Percentiles rank a stretch among this genome's conserved stretches.
These are phyloP conservation scores for Zelleria hepariella DNA, from an alignment of 2,888 invertebrate species.

Conservation along the genomic window DNA sequence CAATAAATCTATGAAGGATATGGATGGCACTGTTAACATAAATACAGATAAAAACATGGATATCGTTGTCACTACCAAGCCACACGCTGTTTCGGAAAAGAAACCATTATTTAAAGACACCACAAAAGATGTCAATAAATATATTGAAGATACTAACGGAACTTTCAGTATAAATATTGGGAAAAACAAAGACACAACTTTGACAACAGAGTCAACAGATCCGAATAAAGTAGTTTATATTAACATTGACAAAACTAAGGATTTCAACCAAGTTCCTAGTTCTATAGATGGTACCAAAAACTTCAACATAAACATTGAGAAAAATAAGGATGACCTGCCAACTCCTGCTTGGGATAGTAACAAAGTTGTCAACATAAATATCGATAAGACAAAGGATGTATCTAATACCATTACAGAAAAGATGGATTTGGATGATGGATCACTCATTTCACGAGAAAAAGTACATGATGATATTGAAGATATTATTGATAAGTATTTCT, in stretches of 20 bases:
- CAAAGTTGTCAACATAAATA: background rate
- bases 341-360: background rate
- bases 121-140: background rate
- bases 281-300: too few relatives aligned
- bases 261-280: too few relatives aligned
- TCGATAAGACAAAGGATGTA: background rate
- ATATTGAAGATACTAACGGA: background rate
- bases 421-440: background rate
- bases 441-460: background rate
- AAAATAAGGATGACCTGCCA: too few relatives aligned
- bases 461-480: background rate
- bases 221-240: background rate
- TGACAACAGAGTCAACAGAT: background rate
- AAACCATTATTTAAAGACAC: background rate
- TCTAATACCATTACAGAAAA: slow-evolving; percentile 3
- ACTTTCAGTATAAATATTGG: background rate
- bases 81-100: too few relatives aligned
- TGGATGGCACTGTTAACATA: background rate
- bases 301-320: background rate
- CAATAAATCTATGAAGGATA: slow-evolving; percentile 15
- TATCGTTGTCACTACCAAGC: background rate
- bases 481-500: background rate
- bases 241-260: background rate
- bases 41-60: background rate
- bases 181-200: background rate